Conservation (phyloP, 2,888 invertebrate species). For the Enchytraeus crypticus region DNA sequence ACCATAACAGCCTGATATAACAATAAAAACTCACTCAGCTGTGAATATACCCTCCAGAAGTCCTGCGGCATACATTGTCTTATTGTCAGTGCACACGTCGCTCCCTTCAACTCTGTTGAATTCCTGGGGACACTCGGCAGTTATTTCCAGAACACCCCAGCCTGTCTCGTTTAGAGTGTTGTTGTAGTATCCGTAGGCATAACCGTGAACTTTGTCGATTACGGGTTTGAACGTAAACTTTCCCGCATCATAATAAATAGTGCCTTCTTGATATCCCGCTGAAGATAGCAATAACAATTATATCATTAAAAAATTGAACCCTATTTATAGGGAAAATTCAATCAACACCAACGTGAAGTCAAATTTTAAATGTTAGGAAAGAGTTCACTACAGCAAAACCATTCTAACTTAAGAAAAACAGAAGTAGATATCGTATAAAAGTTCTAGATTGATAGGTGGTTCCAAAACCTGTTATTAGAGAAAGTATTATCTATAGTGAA, state of each 20-base stretch:
- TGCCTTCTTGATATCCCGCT: background rate
- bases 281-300: too few relatives aligned
- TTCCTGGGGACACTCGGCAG: conserved; percentile 31
- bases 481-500: too few relatives aligned
- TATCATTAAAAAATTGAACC: too few relatives aligned
- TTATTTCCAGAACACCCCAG: conserved; percentile 42
- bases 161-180: conserved; percentile 36
- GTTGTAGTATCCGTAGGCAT: conserved; percentile 37
- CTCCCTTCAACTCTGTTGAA: background rate
- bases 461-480: too few relatives aligned
- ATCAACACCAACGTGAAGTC: too few relatives aligned
- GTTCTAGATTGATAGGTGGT: too few relatives aligned
- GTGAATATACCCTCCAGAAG: conserved; percentile 40
- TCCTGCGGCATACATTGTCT: conserved; percentile 42
- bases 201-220: conserved; percentile 22
- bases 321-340: too few relatives aligned
- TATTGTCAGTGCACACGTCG: conserved; percentile 21
- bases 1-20: too few relatives aligned
- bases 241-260: background rate
- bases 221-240: background rate
- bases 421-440: too few relatives aligned
- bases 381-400: too few relatives aligned
- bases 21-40: conserved; percentile 30
- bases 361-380: too few relatives aligned
- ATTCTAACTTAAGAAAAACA: too few relatives aligned